Evolutionary conservation across 1,140 invertebrate species (phyloP).

Genomic region (Temnothorax nylanderi): DNA sequence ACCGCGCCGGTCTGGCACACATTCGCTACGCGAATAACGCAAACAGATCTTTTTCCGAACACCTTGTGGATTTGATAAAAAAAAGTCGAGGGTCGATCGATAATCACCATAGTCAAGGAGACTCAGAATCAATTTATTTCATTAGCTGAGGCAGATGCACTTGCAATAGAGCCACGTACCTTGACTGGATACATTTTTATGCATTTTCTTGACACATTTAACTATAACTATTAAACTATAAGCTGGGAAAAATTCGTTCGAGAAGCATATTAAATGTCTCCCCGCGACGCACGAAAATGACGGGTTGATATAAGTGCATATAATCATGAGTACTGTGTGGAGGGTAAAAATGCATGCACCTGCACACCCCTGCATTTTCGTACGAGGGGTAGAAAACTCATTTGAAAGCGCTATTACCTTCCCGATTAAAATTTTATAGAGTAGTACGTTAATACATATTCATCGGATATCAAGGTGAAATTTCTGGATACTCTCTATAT

Average conservation of each 20-base stretch:
- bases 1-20: slow-evolving; percentile 55
- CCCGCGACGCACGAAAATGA: slow-evolving; percentile 10
- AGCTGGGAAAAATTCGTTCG: neutral
- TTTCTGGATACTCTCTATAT: neutral
- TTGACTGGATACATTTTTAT: neutral
- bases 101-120: neutral
- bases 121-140: neutral
- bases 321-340: neutral
- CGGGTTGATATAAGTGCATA: neutral
- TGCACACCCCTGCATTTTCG: neutral
- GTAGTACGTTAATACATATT: neutral
- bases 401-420: neutral
- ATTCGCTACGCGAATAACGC: slow-evolving; percentile 50
- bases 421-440: neutral
- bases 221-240: neutral
- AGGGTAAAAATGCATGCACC: slow-evolving; percentile 37
- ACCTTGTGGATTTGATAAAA: neutral
- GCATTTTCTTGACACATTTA: neutral
- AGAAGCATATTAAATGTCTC: neutral
- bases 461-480: neutral
- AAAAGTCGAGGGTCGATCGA: neutral
- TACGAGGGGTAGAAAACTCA: neutral
- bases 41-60: neutral
- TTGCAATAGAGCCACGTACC: neutral
- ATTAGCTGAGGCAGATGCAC: neutral